Base-by-base conservation (phyloP, 2,797 vertebrate species). In the Eleutherodactylus coqui region DNA sequence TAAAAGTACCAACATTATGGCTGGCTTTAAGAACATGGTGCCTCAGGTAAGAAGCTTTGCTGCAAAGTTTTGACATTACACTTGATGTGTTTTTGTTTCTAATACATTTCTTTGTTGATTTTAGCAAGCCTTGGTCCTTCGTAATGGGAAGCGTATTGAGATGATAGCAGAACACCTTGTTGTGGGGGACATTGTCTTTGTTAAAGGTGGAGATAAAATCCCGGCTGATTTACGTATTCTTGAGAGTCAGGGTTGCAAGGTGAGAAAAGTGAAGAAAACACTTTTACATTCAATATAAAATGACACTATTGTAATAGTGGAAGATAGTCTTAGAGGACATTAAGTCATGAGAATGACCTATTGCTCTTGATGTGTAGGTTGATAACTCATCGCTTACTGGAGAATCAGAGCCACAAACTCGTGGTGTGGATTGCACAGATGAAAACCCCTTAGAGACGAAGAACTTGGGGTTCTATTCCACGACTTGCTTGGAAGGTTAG, bases 1-100 rank as follows among this genome's bases (percentile, higher is more conserved):
- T 10, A 96, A 95, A 91, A 96, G 95, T 88, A 95, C 95, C 29
- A 95, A 96, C 88, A 95, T 96, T 88, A 95, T 95, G 93, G 92
- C 94, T 84, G 94, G 94, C 89, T 96, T 96, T 92, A 93, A 90
- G 49, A 94, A 95, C 89, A 95, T 96, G 95, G 94, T 95, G 29
- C 95, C 95, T 0, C 94, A 94, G 94, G 95, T 95, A 49, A 92
- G 93, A 89, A 69, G 0, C 1, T 2, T n/a, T 24, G 32, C 24
- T 36, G 17, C 17, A 14, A 55, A 41, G 13, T n/a, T n/a, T 1
- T 13, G 4, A 41, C 41, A 43, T 72, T 5, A 43, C 19, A 36
- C 2, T 64, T 10, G 9, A 13, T 72, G 43, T 82, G 29, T 67
- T 49, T 9, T 55, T 82, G 29, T 67, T 49, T 9, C 11, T 81